Evolutionary conservation across 2,888 invertebrate genomes (phyloP).

Genomic region (Ptilodon capucinus): DNA sequence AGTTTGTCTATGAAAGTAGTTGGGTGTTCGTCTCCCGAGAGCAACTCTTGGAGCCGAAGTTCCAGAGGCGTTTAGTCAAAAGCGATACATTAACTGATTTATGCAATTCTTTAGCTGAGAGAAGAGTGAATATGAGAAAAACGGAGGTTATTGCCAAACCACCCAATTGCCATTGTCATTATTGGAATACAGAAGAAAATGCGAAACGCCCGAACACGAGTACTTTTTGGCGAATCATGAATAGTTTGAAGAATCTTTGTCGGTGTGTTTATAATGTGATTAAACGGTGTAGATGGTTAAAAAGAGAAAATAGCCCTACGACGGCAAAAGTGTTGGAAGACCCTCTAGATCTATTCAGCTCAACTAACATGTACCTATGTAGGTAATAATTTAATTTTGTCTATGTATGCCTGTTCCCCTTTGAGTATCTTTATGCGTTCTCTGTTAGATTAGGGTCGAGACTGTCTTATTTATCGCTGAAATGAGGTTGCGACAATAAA

Average conservation of each 20-base stretch:
- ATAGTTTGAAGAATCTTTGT: slow-evolving; percentile 20
- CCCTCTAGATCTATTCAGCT: slow-evolving; percentile 35
- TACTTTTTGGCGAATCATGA: slow-evolving; percentile 32
- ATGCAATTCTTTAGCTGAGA: slow-evolving; percentile 53
- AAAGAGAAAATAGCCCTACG: slow-evolving; percentile 1
- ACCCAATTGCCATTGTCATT: slow-evolving; percentile 64
- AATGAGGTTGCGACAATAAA: slow-evolving; percentile 26
- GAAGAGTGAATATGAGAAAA: slow-evolving; percentile 36
- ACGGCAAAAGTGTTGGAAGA: slow-evolving; percentile 21
- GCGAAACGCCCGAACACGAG: slow-evolving; percentile 28
- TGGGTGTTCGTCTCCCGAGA: slow-evolving; percentile 66
- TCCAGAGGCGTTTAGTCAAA: slow-evolving; percentile 55
- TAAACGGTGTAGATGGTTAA: slow-evolving; percentile 12
- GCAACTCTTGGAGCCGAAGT: slow-evolving; percentile 59
- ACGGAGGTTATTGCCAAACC: slow-evolving; percentile 52
- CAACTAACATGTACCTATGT: slow-evolving; percentile 58
- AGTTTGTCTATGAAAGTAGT: slow-evolving; percentile 65
- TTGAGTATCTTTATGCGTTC: slow-evolving; percentile 5
- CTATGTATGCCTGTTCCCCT: slow-evolving; percentile 14
- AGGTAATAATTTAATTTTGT: slow-evolving; percentile 53
- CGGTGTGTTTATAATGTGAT: slow-evolving; percentile 10
- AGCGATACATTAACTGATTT: slow-evolving; percentile 51
- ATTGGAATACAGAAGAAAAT: slow-evolving; percentile 37
- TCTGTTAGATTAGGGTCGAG: slow-evolving; percentile 12
- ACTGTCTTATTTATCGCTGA: slow-evolving; percentile 9